Evolutionary conservation across 1,140 invertebrate species (phyloP), one percentile per base, ranked within the genome.

Genomic region (Anoplolepis gracilipes): DNA sequence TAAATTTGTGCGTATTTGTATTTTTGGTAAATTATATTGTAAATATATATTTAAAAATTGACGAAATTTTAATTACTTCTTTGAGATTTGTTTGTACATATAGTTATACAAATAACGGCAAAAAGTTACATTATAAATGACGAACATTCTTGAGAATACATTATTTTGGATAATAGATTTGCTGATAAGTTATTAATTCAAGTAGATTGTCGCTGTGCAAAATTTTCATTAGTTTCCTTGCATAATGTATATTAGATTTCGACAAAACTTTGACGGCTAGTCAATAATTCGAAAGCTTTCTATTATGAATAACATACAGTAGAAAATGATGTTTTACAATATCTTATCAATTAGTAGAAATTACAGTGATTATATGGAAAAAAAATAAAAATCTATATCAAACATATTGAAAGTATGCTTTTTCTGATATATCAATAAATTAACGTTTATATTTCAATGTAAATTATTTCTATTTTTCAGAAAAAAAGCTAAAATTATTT

Each of bases 91-190:
- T 11, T 76, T 61, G 33, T 11, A 49, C 33, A n/a, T 5, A n/a
- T 30, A 16, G 11, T 77, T 25, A 33, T 49, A 78, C 1, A 49
- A 19, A 46, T 19, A 22, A 11, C 36, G 25, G n/a, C 1, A 39
- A 33, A 4, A 22, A 79, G 22, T 7, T 53, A 59, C 16, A 46
- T 55, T 39, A 79, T 69, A 33, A 70, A 69, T 79, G 55, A 79
- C 10, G 33, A 39, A 69, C 69, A 39, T 55, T 53, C 30, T 22
- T 42, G 33, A 79, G 77, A 70, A 2, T 72, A 36, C 33, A 42
- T 81, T 81, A 82, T 72, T 25, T 72, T 22, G 30, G 25, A 59
- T 82, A 72, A 59, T 82, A 28, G 78, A 72, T 59, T 72, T 22
- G n/a, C n/a, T 36, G 33, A 11, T 25, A 39, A 72, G 72, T 72